Conservation (phyloP, 2,797 vertebrate species). For the Aselliscus stoliczkanus region DNA sequence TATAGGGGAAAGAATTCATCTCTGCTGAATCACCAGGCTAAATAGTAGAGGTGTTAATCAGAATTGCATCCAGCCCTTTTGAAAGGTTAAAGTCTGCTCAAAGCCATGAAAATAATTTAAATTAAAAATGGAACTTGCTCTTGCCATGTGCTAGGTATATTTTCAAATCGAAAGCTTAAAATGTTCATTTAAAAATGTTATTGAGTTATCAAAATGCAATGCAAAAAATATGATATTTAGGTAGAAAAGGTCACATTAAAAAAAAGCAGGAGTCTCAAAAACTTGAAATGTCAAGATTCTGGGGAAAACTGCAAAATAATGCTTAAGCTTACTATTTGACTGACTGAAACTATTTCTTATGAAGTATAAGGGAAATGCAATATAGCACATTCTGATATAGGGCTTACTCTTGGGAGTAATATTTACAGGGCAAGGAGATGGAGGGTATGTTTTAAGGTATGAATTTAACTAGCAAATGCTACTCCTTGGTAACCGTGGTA, state of each 20-base stretch:
- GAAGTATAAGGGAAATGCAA: not conserved
- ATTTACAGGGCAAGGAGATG: not conserved
- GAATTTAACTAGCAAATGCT: not conserved
- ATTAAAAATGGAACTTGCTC: conserved; percentile 40
- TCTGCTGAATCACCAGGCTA: not conserved
- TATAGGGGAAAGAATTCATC: not conserved
- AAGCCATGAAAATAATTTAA: conserved; percentile 62
- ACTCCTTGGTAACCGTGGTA: not conserved
- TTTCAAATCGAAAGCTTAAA: conserved; percentile 37
- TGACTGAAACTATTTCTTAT: conserved; percentile 37
- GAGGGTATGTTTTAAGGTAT: not conserved
- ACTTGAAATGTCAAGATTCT: conserved; percentile 61
- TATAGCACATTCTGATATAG: not conserved
- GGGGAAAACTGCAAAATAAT: conserved; percentile 46
- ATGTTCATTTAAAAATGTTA: conserved; percentile 48
- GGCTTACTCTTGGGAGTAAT: not conserved
- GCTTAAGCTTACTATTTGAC: conserved; percentile 21
- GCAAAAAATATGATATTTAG: conserved; percentile 74
- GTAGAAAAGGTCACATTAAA: conserved; percentile 69
- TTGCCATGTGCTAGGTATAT: conserved; percentile 4
- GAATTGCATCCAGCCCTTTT: conserved; percentile 11
- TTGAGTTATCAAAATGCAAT: conserved; percentile 73
- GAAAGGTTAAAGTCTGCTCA: conserved; percentile 57
- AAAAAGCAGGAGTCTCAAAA: conserved; percentile 50
- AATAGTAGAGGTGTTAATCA: conserved; percentile 14